Conservation (phyloP, 53 echinoderm and acorn worm genomes). For the Hippasteria phrygiana region DNA sequence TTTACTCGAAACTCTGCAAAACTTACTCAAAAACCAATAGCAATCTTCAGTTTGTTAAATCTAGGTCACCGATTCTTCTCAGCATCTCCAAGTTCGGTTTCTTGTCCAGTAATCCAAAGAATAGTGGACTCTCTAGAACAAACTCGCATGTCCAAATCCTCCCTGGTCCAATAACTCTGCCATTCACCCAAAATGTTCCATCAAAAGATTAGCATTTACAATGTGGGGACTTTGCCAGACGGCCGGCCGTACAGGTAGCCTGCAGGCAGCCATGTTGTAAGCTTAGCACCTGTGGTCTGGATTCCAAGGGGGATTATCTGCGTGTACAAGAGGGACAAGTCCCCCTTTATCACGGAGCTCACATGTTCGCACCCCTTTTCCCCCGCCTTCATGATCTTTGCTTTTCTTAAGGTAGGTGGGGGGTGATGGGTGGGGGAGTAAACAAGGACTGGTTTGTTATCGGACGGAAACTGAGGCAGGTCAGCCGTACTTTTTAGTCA, state of each 20-base stretch:
- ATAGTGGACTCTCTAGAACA: too few relatives aligned
- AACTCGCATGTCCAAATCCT: too few relatives aligned
- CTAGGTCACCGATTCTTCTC: too few relatives aligned
- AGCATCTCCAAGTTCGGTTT: too few relatives aligned
- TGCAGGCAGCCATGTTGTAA: background rate
- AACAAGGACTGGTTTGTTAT: background rate
- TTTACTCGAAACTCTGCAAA: too few relatives aligned
- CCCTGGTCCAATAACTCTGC: background rate
- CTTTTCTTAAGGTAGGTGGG: background rate
- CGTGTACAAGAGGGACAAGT: constrained; percentile 5
- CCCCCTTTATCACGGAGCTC: constrained; percentile 26
- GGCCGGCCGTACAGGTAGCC: background rate
- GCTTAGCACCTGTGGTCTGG: constrained; percentile 41
- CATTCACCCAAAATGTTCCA: background rate
- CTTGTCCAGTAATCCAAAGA: too few relatives aligned
- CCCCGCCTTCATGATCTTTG: background rate
- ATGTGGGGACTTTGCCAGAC: background rate
- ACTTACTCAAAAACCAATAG: too few relatives aligned
- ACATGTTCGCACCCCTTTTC: background rate
- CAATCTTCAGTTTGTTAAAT: too few relatives aligned
- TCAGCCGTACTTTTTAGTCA: constrained; percentile 28
- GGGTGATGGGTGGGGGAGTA: background rate
- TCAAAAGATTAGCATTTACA: constrained; percentile 4
- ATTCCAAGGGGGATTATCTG: constrained; percentile 14
- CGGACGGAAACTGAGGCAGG: background rate